Conservation (phyloP, 2,113 vertebrate species). For the Aptenodytes patagonicus region DNA sequence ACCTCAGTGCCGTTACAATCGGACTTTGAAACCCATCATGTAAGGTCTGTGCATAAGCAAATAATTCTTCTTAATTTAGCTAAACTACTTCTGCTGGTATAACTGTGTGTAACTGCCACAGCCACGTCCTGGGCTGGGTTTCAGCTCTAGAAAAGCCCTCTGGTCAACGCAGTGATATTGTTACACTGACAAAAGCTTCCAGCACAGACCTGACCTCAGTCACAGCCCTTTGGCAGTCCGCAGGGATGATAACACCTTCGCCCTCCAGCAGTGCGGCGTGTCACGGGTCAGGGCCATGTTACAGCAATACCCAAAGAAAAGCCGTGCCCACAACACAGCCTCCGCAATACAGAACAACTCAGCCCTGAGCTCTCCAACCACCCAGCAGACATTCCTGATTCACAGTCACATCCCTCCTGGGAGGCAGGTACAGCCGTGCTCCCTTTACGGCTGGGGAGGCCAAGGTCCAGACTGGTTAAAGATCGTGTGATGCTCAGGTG, state of each 20-base stretch:
- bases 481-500: neutral
- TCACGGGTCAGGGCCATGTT: neutral
- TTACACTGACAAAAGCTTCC: neutral
- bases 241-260: neutral
- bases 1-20: accelerated
- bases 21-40: neutral
- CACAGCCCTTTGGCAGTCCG: neutral
- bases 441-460: neutral
- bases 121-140: neutral
- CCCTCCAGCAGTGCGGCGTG: neutral
- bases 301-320: neutral
- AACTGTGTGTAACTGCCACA: accelerated
- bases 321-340: neutral
- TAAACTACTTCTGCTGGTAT: neutral
- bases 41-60: neutral
- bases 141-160: neutral
- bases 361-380: neutral
- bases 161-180: neutral
- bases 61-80: neutral
- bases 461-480: neutral
- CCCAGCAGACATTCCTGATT: neutral
- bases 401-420: neutral
- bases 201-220: neutral
- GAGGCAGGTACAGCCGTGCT: neutral
- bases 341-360: neutral